phyloP scores from a whole-genome alignment of 2,113 vertebrate species.

The Epinephelus moara region DNA sequence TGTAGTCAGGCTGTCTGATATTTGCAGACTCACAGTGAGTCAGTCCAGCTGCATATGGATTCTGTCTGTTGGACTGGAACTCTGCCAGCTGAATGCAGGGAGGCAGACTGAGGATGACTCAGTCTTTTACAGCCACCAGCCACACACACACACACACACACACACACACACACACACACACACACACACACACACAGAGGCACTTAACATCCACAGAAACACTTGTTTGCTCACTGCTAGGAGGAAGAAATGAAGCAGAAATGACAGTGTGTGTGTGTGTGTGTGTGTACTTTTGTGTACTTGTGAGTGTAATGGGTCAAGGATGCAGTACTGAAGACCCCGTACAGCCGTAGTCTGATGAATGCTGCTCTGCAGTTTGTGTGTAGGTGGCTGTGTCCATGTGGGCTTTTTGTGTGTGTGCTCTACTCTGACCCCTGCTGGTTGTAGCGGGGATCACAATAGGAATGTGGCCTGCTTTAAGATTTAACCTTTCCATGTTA shows the following conservation, averaged over 20 bases:
- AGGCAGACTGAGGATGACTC: constrained; percentile 42
- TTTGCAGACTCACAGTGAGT: constrained; percentile 24
- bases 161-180: constrained; percentile 10
- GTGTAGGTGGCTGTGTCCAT: background rate
- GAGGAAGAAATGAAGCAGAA: constrained; percentile 14
- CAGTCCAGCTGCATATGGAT: constrained; percentile 17
- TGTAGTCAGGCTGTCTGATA: background rate
- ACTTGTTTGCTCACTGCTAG: constrained; percentile 9
- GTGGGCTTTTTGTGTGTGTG: background rate
- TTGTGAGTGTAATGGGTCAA: background rate
- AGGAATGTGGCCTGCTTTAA: background rate
- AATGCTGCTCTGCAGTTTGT: constrained; percentile 10
- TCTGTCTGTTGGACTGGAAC: background rate
- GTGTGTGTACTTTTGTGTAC: background rate
- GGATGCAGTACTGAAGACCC: background rate
- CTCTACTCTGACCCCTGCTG: constrained; percentile 67
- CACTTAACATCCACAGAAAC: background rate
- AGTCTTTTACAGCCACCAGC: constrained; percentile 31
- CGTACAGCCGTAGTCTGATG: background rate
- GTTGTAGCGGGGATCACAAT: background rate
- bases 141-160: constrained; percentile 25
- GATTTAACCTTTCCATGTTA: background rate
- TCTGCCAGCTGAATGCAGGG: constrained; percentile 30
- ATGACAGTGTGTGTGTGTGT: constrained; percentile 4
- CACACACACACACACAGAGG: background rate